Conservation (phyloP, 64 coral and sea anemone genomes). For the Stichodactyla helianthus region DNA sequence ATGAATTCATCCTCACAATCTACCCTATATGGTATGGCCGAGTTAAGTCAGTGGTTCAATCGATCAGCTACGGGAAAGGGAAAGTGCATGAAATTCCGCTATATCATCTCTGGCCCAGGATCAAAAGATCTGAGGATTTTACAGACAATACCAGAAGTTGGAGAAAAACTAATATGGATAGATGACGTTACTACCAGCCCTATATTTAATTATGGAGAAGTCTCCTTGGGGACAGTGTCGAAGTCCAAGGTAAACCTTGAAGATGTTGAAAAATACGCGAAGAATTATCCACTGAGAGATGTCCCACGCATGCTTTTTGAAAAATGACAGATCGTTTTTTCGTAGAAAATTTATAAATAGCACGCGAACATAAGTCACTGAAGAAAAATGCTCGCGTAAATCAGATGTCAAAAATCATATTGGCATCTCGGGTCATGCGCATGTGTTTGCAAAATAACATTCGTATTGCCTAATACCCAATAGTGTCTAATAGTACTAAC, state of each 20-base stretch:
- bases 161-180: background rate
- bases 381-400: too few species aligned
- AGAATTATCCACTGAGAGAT: too few species aligned
- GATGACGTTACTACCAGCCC: background rate
- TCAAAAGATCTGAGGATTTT: background rate
- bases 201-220: background rate
- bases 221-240: background rate
- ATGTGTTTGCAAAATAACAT: too few species aligned
- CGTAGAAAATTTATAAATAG: too few species aligned
- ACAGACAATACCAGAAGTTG: background rate
- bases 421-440: too few species aligned
- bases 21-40: background rate
- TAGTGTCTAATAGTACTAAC: too few species aligned
- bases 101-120: background rate
- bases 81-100: slow-evolving; percentile 2
- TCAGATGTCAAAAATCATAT: too few species aligned
- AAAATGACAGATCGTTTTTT: too few species aligned
- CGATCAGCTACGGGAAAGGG: background rate
- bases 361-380: too few species aligned
- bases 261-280: too few species aligned
- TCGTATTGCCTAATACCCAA: too few species aligned
- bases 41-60: background rate
- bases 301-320: too few species aligned
- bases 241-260: background rate
- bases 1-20: background rate